phyloP scores from a whole-genome alignment of 2,888 invertebrate genomes.

The Tolmerus cingulatus region DNA sequence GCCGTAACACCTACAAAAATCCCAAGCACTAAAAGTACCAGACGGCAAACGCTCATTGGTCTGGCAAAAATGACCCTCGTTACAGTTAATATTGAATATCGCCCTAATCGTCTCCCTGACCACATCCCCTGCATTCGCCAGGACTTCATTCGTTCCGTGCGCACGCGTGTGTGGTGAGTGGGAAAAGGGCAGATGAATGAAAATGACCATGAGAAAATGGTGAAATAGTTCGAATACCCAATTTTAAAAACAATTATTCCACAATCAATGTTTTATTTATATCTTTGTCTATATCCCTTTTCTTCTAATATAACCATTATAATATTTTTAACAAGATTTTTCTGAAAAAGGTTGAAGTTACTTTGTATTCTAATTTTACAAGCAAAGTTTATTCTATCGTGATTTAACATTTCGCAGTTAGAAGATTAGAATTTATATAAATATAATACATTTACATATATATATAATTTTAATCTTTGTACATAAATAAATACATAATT shows the following conservation, averaged over 20 bases:
- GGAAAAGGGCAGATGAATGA: not conserved
- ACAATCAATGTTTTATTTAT: too few species aligned
- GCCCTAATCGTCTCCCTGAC: not conserved
- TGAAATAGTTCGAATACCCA: not conserved
- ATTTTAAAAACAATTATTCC: not conserved
- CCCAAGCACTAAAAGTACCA: not conserved
- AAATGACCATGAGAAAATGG: not conserved
- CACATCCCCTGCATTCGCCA: conserved; percentile 5
- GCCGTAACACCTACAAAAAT: not conserved
- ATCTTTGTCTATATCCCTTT: too few species aligned
- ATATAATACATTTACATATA: too few species aligned
- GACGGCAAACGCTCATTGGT: not conserved
- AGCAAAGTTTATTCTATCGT: too few species aligned
- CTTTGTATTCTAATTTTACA: too few species aligned
- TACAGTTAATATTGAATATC: conserved; percentile 1
- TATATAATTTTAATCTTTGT: too few species aligned
- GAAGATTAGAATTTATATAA: too few species aligned
- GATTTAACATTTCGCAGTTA: too few species aligned
- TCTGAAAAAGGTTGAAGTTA: too few species aligned
- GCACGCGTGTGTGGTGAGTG: not conserved
- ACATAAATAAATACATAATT: too few species aligned
- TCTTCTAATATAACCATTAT: too few species aligned
- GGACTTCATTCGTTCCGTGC: not conserved
- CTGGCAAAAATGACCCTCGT: not conserved
- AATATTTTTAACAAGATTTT: too few species aligned